phyloP scores from a whole-genome alignment of 2,888 invertebrate species.

The Ametastegia equiseti region DNA sequence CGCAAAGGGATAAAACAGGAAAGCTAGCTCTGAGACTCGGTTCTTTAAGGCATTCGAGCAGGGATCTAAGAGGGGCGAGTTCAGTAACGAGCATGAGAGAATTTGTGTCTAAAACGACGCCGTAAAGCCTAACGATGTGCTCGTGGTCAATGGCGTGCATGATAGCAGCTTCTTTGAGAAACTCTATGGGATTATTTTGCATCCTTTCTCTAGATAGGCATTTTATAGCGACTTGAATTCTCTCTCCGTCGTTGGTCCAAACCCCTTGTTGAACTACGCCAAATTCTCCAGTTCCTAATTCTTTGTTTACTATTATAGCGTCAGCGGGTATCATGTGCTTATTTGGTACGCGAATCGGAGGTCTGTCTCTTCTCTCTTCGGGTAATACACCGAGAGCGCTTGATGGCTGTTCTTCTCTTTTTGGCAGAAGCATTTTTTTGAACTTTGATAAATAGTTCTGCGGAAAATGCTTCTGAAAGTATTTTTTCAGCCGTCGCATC shows the following conservation, averaged over 20 bases:
- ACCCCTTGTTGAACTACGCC: constrained; percentile 98
- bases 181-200: constrained; percentile 97
- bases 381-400: constrained; percentile 70
- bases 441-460: constrained; percentile 95
- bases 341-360: constrained; percentile 82
- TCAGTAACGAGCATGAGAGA: constrained; percentile 91
- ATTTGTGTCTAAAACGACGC: constrained; percentile 96
- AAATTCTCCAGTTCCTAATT: constrained; percentile 97
- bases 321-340: constrained; percentile 92
- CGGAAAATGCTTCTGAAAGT: constrained; percentile 95
- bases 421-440: constrained; percentile 86
- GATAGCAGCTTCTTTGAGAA: constrained; percentile 98
- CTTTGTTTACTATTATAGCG: constrained; percentile 95
- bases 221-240: constrained; percentile 97
- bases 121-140: constrained; percentile 97
- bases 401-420: constrained; percentile 75
- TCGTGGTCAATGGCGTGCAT: constrained; percentile 99
- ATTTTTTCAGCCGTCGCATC: constrained; percentile 94
- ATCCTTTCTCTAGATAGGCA: constrained; percentile 96
- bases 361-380: constrained; percentile 73
- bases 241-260: constrained; percentile 96
- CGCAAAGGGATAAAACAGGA: constrained; percentile 93
- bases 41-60: constrained; percentile 97
- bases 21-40: constrained; percentile 93
- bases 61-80: constrained; percentile 94